Evolutionary conservation across 2,113 vertebrate species (phyloP).

Genomic region (Onychostruthus taczanowskii): DNA sequence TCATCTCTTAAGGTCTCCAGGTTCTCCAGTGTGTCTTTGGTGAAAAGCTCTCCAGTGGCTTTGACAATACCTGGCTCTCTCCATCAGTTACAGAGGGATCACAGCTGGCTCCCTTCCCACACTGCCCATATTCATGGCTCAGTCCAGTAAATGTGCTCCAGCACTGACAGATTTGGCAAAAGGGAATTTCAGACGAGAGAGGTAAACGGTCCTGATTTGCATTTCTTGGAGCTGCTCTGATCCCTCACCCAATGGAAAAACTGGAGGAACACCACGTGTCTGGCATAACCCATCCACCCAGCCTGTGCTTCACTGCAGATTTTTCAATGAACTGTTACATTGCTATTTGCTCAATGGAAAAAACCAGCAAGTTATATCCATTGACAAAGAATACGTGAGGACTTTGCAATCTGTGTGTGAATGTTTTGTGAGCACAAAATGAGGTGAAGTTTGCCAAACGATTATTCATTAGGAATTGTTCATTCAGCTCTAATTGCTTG

Average conservation of each 20-base stretch:
- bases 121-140: not conserved
- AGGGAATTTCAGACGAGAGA: not conserved
- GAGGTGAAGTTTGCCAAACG: not conserved
- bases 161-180: not conserved
- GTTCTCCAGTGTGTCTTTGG: not conserved
- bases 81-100: not conserved
- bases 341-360: not conserved
- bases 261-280: not conserved
- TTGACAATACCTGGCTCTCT: not conserved
- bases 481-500: constrained; percentile 39
- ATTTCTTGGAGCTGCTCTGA: fast-evolving
- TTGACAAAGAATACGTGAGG: not conserved
- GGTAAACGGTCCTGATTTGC: not conserved
- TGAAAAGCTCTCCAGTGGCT: not conserved
- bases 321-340: not conserved
- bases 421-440: not conserved
- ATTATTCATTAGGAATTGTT: constrained; percentile 27
- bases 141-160: not conserved
- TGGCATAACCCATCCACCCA: not conserved
- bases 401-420: not conserved
- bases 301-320: not conserved
- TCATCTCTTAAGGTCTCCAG: not conserved
- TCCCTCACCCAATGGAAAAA: not conserved
- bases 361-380: not conserved
- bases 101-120: not conserved